A percentile compares a stretch with the other conserved stretches of the same genome.
phyloP scores from a whole-genome alignment of 2,113 vertebrate species.

The Callithrix jacchus region DNA sequence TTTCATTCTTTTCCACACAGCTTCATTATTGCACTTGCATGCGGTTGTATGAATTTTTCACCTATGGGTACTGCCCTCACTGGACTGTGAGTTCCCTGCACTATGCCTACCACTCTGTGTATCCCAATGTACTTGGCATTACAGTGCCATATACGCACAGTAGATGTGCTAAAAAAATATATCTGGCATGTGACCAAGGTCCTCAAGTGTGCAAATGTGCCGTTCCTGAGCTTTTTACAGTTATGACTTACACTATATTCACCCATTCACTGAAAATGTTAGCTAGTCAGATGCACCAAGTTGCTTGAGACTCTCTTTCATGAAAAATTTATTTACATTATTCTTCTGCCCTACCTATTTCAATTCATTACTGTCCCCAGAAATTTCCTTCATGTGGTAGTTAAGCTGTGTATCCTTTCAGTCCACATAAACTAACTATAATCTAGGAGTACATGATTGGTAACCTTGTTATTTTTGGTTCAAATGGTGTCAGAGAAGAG shows the following conservation, averaged over 20 bases:
- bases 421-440: background rate
- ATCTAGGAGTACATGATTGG: background rate
- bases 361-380: no score
- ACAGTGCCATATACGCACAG: background rate
- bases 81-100: background rate
- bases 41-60: background rate
- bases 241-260: background rate
- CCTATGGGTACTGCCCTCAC: fast-evolving
- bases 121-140: background rate
- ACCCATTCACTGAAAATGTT: background rate
- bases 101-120: background rate
- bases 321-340: background rate
- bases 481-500: background rate
- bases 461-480: background rate
- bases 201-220: background rate
- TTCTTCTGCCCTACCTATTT: background rate
- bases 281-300: background rate
- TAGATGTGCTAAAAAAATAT: background rate
- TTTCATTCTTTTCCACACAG: background rate
- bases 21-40: background rate
- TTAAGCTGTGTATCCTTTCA: background rate
- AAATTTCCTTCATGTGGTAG: background rate
- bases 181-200: background rate
- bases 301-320: background rate
- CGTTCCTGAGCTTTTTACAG: background rate